Base-by-base conservation (phyloP, 92 coral and sea anemone genomes). In the Phenganax subtilis region DNA sequence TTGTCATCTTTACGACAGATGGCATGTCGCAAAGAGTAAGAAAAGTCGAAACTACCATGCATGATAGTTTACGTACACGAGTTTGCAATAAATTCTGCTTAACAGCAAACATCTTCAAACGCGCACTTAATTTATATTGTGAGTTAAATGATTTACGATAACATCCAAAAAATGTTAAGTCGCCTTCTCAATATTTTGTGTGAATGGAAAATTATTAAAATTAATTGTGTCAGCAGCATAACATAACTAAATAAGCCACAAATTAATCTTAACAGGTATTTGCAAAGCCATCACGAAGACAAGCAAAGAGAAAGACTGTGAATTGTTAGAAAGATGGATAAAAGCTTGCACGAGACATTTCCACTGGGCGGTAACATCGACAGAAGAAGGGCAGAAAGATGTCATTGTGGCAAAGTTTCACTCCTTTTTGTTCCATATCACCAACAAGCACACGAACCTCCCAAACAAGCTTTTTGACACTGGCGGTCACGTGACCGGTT, bases 361-460 rank as follows among this genome's bases (percentile, higher is more conserved):
- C 16, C 60, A 56, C 60, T 56, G 60, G 60, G 47, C 65, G 2
- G 65, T 59, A 14, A 59, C 65, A 59, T 59, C 65, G 27, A 59
- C 65, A 14, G 27, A 14, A 25, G 65, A 14, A 59, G 65, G 27
- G n/a, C 65, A 59, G 65, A 25, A 25, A 14, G 65, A 59, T 1
- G 65, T 59, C 16, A 25, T 59, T 14, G n/a, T 25, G 65, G 65
- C 65, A 59, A 59, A 59, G 27, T 59, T 59, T 25, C 65, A 59
- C 16, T 59, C 65, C 16, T 59, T 59, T 25, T 25, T 59, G 65
- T 14, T 7, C n/a, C 65, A 59, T 7, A 59, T 59, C 27, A 59
- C 65, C 16, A 59, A 59, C 27, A 59, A 59, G 27, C 65, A 59
- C 27, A 59, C 65, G 65, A 59, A 59, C 65, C 65, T 59, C 27